Conservation (phyloP, 2,113 vertebrate genomes). For the Chrysochloris asiatica region DNA sequence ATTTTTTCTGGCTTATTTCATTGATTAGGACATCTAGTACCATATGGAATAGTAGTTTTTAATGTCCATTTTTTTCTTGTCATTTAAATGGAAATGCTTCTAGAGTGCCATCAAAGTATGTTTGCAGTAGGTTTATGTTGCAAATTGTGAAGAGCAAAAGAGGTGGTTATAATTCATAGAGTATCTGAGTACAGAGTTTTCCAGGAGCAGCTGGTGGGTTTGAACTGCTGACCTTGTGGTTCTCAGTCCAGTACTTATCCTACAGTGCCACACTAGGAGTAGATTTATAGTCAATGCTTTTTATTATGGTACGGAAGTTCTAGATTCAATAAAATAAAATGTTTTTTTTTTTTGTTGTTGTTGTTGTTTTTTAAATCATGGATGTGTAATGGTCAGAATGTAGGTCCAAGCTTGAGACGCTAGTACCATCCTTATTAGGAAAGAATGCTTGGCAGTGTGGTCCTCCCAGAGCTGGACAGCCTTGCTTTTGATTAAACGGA, state of each 20-base stretch:
- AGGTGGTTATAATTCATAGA: too few relatives aligned
- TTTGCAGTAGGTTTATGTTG: background rate
- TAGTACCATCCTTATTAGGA: background rate
- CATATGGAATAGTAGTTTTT: background rate
- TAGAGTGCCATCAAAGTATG: background rate
- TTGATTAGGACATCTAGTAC: background rate
- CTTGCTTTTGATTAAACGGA: background rate
- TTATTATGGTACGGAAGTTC: background rate
- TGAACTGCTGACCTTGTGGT: too few relatives aligned
- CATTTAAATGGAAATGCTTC: constrained; percentile 34
- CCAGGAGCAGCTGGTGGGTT: too few relatives aligned
- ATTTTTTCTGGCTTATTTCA: background rate
- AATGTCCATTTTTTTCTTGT: background rate
- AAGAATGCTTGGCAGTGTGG: background rate
- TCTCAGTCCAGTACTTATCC: too few relatives aligned
- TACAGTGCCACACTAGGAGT: too few relatives aligned
- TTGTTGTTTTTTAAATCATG: too few relatives aligned
- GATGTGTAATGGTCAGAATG: background rate
- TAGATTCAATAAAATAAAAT: background rate
- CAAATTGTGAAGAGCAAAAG: too few relatives aligned
- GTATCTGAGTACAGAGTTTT: too few relatives aligned
- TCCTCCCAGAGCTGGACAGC: background rate
- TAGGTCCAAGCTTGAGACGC: background rate
- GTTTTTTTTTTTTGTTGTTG: too few relatives aligned
- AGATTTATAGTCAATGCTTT: background rate